Conservation (phyloP, 2,888 invertebrate genomes). For the Schizaphis graminum region DNA sequence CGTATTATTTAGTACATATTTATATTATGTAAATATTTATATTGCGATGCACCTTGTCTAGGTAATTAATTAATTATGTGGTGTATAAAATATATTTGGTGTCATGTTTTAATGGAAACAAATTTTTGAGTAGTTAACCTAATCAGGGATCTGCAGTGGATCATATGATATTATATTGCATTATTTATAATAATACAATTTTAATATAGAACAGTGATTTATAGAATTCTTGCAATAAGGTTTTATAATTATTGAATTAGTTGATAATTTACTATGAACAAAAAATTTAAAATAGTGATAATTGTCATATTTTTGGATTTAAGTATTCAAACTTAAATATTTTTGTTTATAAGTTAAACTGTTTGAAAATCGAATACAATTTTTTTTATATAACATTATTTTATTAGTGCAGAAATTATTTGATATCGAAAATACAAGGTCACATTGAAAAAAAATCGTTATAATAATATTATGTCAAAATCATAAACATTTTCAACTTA, state of each 20-base stretch:
- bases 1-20: neutral
- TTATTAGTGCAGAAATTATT: neutral
- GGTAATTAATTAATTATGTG: neutral
- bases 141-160: neutral
- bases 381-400: neutral
- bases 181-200: neutral
- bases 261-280: neutral
- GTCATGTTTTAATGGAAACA: neutral
- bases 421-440: neutral
- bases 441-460: no score
- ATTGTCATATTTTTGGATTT: neutral
- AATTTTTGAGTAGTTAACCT: neutral
- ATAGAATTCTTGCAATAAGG: neutral
- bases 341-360: neutral
- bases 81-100: neutral
- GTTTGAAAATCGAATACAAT: neutral
- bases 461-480: neutral
- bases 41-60: neutral
- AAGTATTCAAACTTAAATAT: neutral
- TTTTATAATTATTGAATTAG: neutral
- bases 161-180: neutral
- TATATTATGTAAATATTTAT: slow-evolving; percentile 27
- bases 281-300: neutral
- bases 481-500: neutral
- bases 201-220: neutral